Percentiles rank a stretch among this genome's conserved stretches.
Evolutionary conservation across 2,113 vertebrate species (phyloP).

Genomic region (Zosterops hypoxanthus): DNA sequence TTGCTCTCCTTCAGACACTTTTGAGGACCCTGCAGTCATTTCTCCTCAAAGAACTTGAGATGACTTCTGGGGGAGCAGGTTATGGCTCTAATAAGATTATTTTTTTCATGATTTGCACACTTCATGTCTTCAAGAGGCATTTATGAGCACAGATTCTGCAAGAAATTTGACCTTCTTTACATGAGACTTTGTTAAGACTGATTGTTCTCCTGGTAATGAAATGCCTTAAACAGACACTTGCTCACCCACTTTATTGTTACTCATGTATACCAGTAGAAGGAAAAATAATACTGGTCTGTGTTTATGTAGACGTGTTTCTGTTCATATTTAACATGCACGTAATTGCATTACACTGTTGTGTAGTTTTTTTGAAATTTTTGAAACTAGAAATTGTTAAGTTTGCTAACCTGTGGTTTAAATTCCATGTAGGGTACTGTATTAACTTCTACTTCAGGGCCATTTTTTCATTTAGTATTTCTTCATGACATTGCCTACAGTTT

Average conservation of each 20-base stretch:
- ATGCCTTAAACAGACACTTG: neutral
- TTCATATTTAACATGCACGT: neutral
- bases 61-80: neutral
- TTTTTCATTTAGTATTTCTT: neutral
- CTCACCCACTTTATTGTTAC: neutral
- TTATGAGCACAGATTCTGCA: neutral
- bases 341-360: neutral
- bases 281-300: neutral
- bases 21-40: neutral
- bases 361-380: neutral
- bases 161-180: neutral
- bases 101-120: neutral
- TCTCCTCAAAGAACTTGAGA: neutral
- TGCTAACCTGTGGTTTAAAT: neutral
- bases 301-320: neutral
- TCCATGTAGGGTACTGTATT: accelerated
- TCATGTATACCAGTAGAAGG: neutral
- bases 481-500: neutral
- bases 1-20: neutral
- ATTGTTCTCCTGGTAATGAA: neutral
- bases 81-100: neutral
- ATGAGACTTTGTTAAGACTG: neutral
- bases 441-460: neutral
- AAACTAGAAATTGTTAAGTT: neutral
- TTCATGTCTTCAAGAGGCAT: neutral